Conservation (phyloP, 2,113 vertebrate genomes). For the Geococcyx californianus region DNA sequence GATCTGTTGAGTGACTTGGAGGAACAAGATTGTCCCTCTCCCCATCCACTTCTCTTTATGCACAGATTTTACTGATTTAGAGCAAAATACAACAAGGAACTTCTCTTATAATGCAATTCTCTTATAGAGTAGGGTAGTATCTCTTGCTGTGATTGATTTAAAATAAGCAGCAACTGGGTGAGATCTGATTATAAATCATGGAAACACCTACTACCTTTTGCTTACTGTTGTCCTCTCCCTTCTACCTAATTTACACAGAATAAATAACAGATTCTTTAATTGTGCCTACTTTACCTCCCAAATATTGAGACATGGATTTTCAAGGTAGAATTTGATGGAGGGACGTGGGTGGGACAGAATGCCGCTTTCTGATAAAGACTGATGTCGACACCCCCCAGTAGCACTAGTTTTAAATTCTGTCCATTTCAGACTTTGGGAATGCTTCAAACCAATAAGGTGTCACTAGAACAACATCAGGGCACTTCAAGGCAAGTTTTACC, state of each 20-base stretch:
- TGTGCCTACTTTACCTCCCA: background rate
- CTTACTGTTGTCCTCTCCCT: background rate
- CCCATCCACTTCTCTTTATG: background rate
- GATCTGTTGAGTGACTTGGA: background rate
- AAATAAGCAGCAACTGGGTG: background rate
- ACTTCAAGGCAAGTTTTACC: background rate
- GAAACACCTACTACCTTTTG: background rate
- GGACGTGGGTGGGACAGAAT: background rate
- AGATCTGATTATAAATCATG: background rate
- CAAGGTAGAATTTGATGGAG: background rate
- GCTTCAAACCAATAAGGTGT: background rate
- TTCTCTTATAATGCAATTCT: background rate
- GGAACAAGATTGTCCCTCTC: accelerated
- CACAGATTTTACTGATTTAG: background rate
- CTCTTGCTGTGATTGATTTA: background rate
- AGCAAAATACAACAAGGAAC: background rate
- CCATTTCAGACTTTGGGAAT: background rate
- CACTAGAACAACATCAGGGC: background rate
- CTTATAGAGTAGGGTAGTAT: background rate
- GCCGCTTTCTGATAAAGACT: background rate
- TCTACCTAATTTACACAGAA: background rate
- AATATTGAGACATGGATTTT: background rate
- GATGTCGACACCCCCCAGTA: too few relatives aligned
- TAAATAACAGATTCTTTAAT: background rate
- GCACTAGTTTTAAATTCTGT: background rate